Conservation (phyloP, 1,140 invertebrate species). For the Tachypleus tridentatus region DNA sequence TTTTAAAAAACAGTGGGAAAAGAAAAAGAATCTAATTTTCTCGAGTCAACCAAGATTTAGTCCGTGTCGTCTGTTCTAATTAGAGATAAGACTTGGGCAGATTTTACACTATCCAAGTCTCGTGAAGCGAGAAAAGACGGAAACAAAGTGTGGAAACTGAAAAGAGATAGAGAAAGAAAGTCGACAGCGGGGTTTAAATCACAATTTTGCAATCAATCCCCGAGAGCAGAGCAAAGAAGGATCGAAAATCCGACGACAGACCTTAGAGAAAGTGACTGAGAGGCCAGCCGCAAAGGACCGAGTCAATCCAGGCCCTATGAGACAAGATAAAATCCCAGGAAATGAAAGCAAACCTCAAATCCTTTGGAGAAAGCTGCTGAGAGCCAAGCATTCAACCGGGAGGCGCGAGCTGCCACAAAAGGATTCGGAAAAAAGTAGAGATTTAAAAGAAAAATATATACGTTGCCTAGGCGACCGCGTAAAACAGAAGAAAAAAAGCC, state of each 20-base stretch:
- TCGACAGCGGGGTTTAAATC: conserved; percentile 1
- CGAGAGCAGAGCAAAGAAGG: not conserved
- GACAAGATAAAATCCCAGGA: conserved; percentile 1
- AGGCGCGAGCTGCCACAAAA: no score
- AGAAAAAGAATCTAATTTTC: no score
- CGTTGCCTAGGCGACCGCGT: no score
- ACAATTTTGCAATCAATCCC: conserved; percentile 3
- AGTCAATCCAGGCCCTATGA: not conserved
- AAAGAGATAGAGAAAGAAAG: not conserved
- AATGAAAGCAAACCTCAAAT: conserved; percentile 5
- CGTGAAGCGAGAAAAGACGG: not conserved
- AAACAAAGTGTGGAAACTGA: not conserved
- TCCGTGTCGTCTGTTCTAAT: no score
- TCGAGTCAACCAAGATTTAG: no score
- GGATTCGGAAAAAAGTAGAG: no score
- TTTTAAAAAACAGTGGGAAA: no score
- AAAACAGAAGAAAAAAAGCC: no score
- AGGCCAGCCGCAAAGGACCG: conserved; percentile 2
- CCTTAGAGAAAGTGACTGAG: not conserved
- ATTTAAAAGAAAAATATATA: no score
- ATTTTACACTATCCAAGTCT: no score
- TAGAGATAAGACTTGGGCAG: no score
- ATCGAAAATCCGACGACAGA: not conserved
- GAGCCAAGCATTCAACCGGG: not conserved
- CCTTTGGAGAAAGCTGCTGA: not conserved